Conservation (phyloP, 1,140 invertebrate genomes). For the Nylanderia fulva region DNA sequence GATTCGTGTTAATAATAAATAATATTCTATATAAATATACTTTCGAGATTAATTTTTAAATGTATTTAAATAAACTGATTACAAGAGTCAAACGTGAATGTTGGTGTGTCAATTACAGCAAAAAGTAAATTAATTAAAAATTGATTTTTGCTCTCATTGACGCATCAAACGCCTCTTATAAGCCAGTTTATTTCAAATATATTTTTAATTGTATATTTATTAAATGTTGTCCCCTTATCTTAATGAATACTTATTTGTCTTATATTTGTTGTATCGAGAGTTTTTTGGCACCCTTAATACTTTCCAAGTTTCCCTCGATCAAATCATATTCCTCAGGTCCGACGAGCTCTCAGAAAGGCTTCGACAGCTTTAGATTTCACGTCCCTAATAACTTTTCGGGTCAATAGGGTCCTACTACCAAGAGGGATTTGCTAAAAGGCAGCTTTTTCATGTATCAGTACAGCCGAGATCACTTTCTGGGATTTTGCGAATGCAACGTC, state of each 20-base stretch:
- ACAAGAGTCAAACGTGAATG: no score
- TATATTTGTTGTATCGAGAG: conserved; percentile 1
- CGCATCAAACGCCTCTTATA: no score
- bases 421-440: conserved; percentile 37
- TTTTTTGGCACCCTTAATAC: background rate
- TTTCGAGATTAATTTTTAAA: background rate
- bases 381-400: conserved; percentile 21
- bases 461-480: background rate
- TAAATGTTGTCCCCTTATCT: background rate
- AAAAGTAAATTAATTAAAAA: no score
- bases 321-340: conserved; percentile 1
- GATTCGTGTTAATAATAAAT: background rate
- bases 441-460: conserved; percentile 25
- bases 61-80: no score
- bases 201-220: background rate
- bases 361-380: conserved; percentile 20
- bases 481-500: conserved; percentile 8
- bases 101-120: no score
- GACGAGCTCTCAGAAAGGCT: background rate
- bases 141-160: no score
- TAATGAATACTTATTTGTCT: background rate
- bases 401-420: conserved; percentile 42
- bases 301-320: conserved; percentile 9
- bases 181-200: no score
- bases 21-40: background rate